Conservation (phyloP, 2,888 invertebrate species). For the Apocheima hispidaria region DNA sequence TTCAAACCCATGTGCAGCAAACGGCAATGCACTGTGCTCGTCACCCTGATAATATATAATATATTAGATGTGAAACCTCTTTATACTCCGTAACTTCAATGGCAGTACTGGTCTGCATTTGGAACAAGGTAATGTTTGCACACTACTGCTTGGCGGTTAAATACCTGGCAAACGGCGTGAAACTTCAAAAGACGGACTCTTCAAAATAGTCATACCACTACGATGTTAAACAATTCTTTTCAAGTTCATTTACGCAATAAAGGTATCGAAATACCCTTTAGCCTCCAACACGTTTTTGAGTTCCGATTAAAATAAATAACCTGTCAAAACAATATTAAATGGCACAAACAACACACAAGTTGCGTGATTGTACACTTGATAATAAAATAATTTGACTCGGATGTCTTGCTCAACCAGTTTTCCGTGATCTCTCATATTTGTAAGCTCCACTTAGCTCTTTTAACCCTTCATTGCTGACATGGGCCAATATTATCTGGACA, state of each 20-base stretch:
- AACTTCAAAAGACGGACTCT: too few relatives aligned
- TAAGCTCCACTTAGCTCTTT: constrained; percentile 19
- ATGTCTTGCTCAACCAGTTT: constrained; percentile 53
- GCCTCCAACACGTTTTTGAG: constrained; percentile 44
- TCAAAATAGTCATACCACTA: too few relatives aligned
- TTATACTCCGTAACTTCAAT: too few relatives aligned
- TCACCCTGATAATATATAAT: too few relatives aligned
- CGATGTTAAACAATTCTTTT: constrained; percentile 22
- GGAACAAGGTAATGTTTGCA: too few relatives aligned
- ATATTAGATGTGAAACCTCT: too few relatives aligned
- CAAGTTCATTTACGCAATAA: constrained; percentile 14
- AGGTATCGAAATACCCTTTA: constrained; percentile 30
- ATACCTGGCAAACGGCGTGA: too few relatives aligned
- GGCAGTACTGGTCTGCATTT: too few relatives aligned
- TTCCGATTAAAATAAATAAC: constrained; percentile 72
- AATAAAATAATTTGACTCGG: constrained; percentile 70
- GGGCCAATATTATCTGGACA: constrained; percentile 52
- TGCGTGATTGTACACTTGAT: constrained; percentile 68
- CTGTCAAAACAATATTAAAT: constrained; percentile 70
- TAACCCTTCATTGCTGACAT: constrained; percentile 33
- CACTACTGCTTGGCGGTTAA: too few relatives aligned
- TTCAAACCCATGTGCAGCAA: too few relatives aligned
- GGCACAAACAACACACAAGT: constrained; percentile 52
- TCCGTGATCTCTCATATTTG: constrained; percentile 45
- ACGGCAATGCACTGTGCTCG: too few relatives aligned